Conservation (phyloP, 2,113 vertebrate species). For the Coreoperca whiteheadi region DNA sequence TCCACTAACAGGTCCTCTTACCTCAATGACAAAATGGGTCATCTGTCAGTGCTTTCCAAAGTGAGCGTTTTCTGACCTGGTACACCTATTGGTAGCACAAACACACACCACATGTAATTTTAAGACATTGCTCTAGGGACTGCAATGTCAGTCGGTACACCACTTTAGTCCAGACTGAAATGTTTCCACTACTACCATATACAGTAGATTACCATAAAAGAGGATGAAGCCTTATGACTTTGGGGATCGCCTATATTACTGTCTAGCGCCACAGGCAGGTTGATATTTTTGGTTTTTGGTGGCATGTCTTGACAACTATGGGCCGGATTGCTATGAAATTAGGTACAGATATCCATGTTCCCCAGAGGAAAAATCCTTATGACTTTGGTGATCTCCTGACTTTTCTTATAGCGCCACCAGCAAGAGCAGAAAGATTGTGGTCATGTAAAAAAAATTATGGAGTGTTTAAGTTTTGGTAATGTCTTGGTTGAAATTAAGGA, state of each 20-base stretch:
- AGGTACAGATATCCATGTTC: too few species aligned
- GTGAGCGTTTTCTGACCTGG: slow-evolving; percentile 8
- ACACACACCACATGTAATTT: background rate
- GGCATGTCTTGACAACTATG: too few species aligned
- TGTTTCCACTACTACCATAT: background rate
- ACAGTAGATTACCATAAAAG: background rate
- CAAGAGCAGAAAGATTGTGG: background rate
- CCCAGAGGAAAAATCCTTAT: too few species aligned
- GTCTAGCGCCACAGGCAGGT: too few species aligned
- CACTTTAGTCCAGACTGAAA: slow-evolving; percentile 12
- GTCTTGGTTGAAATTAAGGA: background rate
- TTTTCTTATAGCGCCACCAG: background rate
- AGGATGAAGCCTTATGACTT: background rate
- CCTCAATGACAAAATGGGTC: slow-evolving; percentile 4
- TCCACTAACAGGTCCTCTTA: slow-evolving; percentile 7
- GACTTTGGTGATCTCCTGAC: too few species aligned
- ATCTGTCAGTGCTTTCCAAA: background rate
- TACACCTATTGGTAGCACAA: background rate
- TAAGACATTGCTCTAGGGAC: background rate
- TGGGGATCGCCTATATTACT: background rate
- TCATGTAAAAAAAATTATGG: background rate
- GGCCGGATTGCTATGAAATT: too few species aligned
- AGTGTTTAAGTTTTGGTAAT: background rate
- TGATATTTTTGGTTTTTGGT: too few species aligned
- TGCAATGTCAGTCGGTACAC: background rate